A percentile compares a stretch with the other conserved stretches of the same genome.
Conservation (phyloP, 2,888 invertebrate species). For the Cephus spinipes region DNA sequence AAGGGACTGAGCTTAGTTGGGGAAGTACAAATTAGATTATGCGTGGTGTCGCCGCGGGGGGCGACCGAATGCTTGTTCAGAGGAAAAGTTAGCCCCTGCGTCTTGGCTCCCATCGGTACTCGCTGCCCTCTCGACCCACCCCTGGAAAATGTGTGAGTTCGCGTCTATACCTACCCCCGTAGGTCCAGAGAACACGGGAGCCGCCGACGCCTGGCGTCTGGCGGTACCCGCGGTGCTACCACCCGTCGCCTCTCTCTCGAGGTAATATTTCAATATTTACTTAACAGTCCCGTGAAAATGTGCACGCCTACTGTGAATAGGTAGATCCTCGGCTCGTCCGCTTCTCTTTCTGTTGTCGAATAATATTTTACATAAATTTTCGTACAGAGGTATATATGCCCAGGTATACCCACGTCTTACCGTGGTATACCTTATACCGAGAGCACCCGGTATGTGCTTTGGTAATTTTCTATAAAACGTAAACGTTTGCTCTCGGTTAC, state of each 20-base stretch:
- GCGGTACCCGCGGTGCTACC: conserved; percentile 21
- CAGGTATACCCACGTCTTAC: not conserved
- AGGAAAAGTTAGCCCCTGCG: conserved; percentile 59
- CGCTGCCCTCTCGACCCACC: conserved; percentile 22
- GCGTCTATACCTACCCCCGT: conserved; percentile 17
- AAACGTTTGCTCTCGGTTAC: not conserved
- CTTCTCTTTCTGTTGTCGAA: not conserved
- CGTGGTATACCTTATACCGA: not conserved
- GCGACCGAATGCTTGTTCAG: conserved; percentile 36
- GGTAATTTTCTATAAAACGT: not conserved
- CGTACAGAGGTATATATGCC: not conserved
- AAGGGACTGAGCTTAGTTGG: conserved; percentile 40
- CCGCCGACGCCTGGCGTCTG: conserved; percentile 30
- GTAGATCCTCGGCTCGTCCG: not conserved
- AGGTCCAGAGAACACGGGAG: conserved; percentile 5
- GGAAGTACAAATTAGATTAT: conserved; percentile 62
- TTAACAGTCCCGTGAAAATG: conserved; percentile 36
- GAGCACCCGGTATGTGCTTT: not conserved
- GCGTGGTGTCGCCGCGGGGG: conserved; percentile 30
- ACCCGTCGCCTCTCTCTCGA: conserved; percentile 40
- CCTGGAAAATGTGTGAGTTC: conserved; percentile 7
- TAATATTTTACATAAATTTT: not conserved
- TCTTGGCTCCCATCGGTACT: conserved; percentile 20
- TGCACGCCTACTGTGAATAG: not conserved
- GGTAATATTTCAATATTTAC: conserved; percentile 60